Evolutionary conservation across 2,888 invertebrate species (phyloP), one percentile per base, ranked within the genome.

Genomic region (Nomada goodeniana): DNA sequence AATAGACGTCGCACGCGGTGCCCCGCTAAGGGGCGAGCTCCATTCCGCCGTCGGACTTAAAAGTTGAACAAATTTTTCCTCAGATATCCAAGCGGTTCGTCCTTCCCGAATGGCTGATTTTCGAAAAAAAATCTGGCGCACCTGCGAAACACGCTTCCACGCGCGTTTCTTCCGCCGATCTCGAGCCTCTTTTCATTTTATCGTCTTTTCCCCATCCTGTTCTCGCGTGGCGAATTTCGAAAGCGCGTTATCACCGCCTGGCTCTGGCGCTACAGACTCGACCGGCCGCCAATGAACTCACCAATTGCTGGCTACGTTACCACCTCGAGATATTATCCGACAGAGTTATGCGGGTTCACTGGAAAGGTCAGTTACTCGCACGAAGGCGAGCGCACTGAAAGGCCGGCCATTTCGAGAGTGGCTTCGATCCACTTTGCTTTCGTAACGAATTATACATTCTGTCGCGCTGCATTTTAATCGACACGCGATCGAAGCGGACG

Each of bases 331-430:
- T 63, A 53, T 26, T 72, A 63, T 63, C 72, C 42, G 4, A 10
- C 18, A n/a, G n/a, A 57, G 44, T 65, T 65, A 73, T 73, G 44
- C 44, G 63, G 47, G 55, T 20, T 23, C 18, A 42, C 18, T 64
- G 73, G 73, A 73, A 73, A 73, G 73, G 73, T 63, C 73, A 73
- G 65, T 65, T 65, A 29, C 29, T 57, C 44, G 73, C 23, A 18
- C 53, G 64, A 42, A 53, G 52, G 53, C n/a, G n/a, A 64, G 0
- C 70, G 52, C 23, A 36, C 36, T 36, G 36, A 36, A 36, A 36
- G 52, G 18, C 50, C 18, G 18, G 15, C 7, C 13, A 50, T 2
- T 69, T 9, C 29, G 26, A 47, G 47, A 59, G 59, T 18, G 59
- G 9, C 7, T 50, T 50, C 18, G 50, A 50, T 50, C 50, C 18